phyloP scores from a whole-genome alignment of 2,888 invertebrate species.

The Cephus pulcher region DNA sequence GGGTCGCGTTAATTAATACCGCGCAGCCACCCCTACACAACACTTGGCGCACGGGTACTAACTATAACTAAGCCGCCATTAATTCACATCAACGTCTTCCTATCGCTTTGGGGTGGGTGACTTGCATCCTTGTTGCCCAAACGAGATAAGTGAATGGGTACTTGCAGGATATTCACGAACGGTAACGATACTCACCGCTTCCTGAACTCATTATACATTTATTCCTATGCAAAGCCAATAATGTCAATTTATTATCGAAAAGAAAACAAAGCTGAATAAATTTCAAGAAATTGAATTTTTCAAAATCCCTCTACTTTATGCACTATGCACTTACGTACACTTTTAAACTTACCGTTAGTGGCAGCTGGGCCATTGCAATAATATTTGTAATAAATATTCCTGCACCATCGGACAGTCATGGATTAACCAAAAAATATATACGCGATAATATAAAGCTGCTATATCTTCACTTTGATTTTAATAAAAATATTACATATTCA shows the following conservation, averaged over 20 bases:
- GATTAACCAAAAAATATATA: not conserved
- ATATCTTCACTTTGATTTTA: not conserved
- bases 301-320: not conserved
- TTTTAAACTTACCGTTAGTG: not conserved
- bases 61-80: constrained; percentile 64
- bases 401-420: not conserved
- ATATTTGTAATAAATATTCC: not conserved
- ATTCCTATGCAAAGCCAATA: not conserved
- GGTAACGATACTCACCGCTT: not conserved
- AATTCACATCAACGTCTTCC: constrained; percentile 67
- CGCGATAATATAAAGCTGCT: not conserved
- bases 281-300: not conserved
- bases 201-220: not conserved
- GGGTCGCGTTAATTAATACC: constrained; percentile 64
- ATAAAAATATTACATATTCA: not conserved
- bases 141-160: constrained; percentile 48
- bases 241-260: not conserved
- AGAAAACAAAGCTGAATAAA: not conserved
- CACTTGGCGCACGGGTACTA: constrained; percentile 35
- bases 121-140: constrained; percentile 61
- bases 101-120: constrained; percentile 56
- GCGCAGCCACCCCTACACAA: constrained; percentile 27
- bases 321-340: not conserved
- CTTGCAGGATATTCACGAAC: not conserved
- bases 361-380: not conserved